These are phyloP conservation scores for Drosophila nikananu DNA, from an alignment of 1,140 invertebrate species.

Conservation along the genomic window DNA sequence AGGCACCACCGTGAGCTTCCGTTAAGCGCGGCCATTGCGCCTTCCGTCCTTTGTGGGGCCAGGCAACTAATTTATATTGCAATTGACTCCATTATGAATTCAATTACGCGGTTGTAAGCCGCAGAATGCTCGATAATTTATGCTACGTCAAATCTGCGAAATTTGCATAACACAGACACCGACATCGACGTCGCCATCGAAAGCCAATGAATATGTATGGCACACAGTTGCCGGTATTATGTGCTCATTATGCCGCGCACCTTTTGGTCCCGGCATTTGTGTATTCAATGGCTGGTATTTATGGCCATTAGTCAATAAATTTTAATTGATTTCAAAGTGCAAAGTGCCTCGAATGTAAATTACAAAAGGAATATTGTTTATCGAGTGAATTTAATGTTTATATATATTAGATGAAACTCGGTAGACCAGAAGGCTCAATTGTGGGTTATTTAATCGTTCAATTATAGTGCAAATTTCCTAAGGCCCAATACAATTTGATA, in stretches of 20 bases:
- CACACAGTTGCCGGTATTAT: conserved; percentile 15
- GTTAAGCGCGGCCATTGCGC: conserved; percentile 25
- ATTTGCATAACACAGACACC: conserved; percentile 51
- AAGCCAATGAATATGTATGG: conserved; percentile 36
- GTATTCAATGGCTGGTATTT: conserved; percentile 35
- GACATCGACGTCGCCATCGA: not conserved
- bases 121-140: conserved; percentile 58
- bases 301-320: conserved; percentile 55
- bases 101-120: conserved; percentile 58
- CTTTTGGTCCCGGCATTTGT: conserved; percentile 13
- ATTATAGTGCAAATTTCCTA: not conserved
- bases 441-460: conserved; percentile 1
- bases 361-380: conserved; percentile 31
- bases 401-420: conserved; percentile 4
- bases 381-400: conserved; percentile 26
- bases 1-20: conserved; percentile 20
- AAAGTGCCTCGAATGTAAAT: conserved; percentile 17
- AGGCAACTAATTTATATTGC: conserved; percentile 49
- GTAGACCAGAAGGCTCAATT: conserved; percentile 7
- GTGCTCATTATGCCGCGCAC: conserved; percentile 34
- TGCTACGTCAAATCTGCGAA: conserved; percentile 41
- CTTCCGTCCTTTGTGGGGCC: conserved; percentile 29
- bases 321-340: conserved; percentile 55
- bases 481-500: conserved; percentile 23
- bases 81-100: conserved; percentile 66